phyloP scores from a whole-genome alignment of 2,797 vertebrate species.

The Coranthus polyacanthus region DNA sequence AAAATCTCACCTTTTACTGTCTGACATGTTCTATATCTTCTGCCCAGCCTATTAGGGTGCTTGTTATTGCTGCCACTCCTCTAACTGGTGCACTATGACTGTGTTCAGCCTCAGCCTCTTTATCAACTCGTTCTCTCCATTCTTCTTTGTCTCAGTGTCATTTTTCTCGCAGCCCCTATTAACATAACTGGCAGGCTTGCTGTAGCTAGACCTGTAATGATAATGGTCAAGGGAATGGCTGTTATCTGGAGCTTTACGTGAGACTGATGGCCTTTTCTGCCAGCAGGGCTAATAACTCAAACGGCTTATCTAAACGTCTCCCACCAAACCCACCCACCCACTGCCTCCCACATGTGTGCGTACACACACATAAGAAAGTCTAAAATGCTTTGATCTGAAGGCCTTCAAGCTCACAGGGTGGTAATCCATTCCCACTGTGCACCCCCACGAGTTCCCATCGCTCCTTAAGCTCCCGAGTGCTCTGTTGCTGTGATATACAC shows the following conservation, averaged over 20 bases:
- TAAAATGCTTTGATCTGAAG: conserved; percentile 70
- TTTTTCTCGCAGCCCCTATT: conserved; percentile 64
- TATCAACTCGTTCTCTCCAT: conserved; percentile 47
- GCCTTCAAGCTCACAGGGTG: conserved; percentile 57
- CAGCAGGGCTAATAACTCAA: conserved; percentile 63
- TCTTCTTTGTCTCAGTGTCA: conserved; percentile 40
- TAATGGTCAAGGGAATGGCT: conserved; percentile 65
- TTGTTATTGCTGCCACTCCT: conserved; percentile 36
- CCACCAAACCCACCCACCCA: conserved; percentile 23
- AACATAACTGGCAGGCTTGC: conserved; percentile 56
- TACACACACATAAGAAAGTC: conserved; percentile 14
- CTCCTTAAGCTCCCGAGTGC: conserved; percentile 49
- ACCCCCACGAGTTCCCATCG: conserved; percentile 49
- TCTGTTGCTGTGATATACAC: conserved; percentile 38
- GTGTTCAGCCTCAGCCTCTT: conserved; percentile 27
- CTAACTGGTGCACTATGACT: conserved; percentile 10
- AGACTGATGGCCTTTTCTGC: conserved; percentile 62
- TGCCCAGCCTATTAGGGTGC: conserved; percentile 34
- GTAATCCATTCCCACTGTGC: conserved; percentile 68
- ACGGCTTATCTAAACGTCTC: conserved; percentile 62
- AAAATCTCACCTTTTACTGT: conserved; percentile 34
- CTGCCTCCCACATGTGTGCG: background rate
- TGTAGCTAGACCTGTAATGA: conserved; percentile 62
- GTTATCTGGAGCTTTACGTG: conserved; percentile 57
- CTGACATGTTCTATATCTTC: conserved; percentile 41